phyloP scores from a whole-genome alignment of 2,888 invertebrate species.

The Helleia helle region DNA sequence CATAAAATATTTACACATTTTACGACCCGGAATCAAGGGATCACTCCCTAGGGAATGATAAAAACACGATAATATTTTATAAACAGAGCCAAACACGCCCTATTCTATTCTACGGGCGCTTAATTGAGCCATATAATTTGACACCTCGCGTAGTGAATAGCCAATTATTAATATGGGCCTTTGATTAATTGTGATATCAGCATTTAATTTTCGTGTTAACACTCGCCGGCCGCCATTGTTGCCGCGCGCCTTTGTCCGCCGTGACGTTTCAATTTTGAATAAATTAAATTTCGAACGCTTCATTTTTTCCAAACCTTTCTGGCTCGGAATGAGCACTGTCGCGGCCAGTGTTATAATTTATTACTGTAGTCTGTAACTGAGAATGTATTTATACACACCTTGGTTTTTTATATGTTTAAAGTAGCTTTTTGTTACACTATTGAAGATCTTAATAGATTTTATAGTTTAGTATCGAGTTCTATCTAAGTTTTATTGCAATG shows the following conservation, averaged over 20 bases:
- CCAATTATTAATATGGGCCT: constrained; percentile 72
- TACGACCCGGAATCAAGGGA: too few relatives aligned
- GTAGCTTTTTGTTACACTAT: constrained; percentile 9
- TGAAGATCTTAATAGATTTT: constrained; percentile 6
- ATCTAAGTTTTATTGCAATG: too few relatives aligned
- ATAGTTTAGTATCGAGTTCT: neutral
- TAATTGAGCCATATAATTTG: constrained; percentile 74
- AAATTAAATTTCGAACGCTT: constrained; percentile 74
- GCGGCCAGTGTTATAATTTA: constrained; percentile 62
- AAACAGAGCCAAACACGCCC: constrained; percentile 53
- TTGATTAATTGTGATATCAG: constrained; percentile 75
- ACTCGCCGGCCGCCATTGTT: constrained; percentile 59
- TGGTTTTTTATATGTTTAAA: constrained; percentile 28
- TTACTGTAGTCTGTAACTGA: constrained; percentile 52
- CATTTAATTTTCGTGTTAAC: constrained; percentile 75
- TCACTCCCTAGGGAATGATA: neutral
- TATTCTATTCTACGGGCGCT: constrained; percentile 62
- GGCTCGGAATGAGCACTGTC: constrained; percentile 50
- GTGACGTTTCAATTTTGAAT: constrained; percentile 75
- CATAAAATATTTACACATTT: too few relatives aligned
- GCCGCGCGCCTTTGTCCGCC: constrained; percentile 59
- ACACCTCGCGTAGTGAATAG: constrained; percentile 71
- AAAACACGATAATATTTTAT: constrained; percentile 29
- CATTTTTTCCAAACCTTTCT: constrained; percentile 59
- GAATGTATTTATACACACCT: constrained; percentile 44